These are phyloP conservation scores for Peromyscus californicus DNA, from an alignment of 2,113 vertebrate genomes.

Conservation along the genomic window DNA sequence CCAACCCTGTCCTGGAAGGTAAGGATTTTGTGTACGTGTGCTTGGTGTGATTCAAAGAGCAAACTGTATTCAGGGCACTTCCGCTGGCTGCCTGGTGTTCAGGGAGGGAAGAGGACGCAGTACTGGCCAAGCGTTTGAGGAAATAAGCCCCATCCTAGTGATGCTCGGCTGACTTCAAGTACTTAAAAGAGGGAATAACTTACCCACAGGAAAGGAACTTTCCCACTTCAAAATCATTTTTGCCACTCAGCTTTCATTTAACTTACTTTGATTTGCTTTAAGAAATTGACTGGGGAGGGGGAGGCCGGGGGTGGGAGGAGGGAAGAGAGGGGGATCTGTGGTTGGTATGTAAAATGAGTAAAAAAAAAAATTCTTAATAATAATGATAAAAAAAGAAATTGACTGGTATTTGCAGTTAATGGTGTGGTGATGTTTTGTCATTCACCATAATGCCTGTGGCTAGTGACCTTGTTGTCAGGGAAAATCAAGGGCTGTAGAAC, in stretches of 20 bases:
- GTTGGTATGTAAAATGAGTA: too few species aligned
- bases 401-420: background rate
- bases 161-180: background rate
- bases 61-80: background rate
- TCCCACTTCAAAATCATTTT: background rate
- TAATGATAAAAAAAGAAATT: too few species aligned
- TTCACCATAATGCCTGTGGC: background rate
- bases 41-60: background rate
- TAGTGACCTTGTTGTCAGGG: constrained; percentile 15
- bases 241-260: background rate
- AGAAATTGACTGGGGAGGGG: background rate
- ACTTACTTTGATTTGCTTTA: background rate
- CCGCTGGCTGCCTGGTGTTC: background rate
- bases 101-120: background rate
- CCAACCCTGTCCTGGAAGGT: constrained; percentile 99
- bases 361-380: too few species aligned
- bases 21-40: constrained; percentile 75
- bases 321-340: too few species aligned
- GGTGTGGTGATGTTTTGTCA: background rate
- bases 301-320: too few species aligned
- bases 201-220: background rate
- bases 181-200: background rate
- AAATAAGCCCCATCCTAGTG: background rate
- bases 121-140: background rate
- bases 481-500: constrained; percentile 28